Base-by-base conservation (phyloP, 1,140 invertebrate species). In the Lanistes nyassanus region DNA sequence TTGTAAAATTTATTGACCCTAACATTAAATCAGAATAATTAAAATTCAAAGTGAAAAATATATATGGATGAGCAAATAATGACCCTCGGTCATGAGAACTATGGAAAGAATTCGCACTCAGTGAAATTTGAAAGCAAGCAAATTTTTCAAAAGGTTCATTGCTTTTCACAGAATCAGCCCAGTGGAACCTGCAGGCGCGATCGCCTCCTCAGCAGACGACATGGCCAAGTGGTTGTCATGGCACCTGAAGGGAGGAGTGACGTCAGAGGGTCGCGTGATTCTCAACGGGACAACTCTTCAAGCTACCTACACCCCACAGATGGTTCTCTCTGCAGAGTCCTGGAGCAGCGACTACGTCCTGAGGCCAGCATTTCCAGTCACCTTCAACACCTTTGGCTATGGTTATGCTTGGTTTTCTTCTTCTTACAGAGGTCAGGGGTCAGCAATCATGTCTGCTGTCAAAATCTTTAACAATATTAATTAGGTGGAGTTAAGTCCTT, bases 171-270 rank as follows among this genome's bases (percentile, higher is more conserved):
- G 80, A n/a, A 55, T 79, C 19, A 19, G 34, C 47, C 78, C 76
- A n/a, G 19, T 66, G 29, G 78, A 80, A 42, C 69, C 78, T 21
- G 78, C 80, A 26, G 78, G 76, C 6, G 55, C 64, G n/a, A 74
- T 80, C 9, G 55, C 69, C 2, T 79, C 80, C 0, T 72, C 70
- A 42, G 78, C 75, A 31, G 2, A 47, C 42, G 42, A 47, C 42
- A 47, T 47, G 42, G 42, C 42, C 9, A 47, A 47, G 42, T 47
- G 42, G 62, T 79, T 78, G 80, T 69, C 79, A 31, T 42, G 64
- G 21, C 78, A 78, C 42, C 67, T 76, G 13, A 29, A 79, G 7
- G n/a, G 37, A 3, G 42, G 68, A 31, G 79, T 74, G 21, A 29
- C 39, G 36, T 77, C 76, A 9, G 34, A 71, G 21, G 56, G 53